A percentile compares a stretch with the other conserved stretches of the same genome.
phyloP scores from a whole-genome alignment of 2,797 vertebrate genomes.

The Malacoraja senta region DNA sequence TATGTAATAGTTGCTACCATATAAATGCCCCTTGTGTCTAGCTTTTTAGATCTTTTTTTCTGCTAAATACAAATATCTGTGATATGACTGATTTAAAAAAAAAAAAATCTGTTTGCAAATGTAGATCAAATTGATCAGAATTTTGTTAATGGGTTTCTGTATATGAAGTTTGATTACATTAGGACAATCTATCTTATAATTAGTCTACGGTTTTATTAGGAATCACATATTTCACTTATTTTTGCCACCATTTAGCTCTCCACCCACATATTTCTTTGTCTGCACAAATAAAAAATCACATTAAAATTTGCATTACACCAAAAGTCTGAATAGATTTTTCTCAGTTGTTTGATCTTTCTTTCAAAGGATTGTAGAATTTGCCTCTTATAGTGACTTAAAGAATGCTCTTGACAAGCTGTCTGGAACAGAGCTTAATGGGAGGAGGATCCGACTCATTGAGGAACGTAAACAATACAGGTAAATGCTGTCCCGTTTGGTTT shows the following conservation, averaged over 20 bases:
- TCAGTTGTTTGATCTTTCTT: neutral
- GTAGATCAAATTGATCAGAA: neutral
- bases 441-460: constrained; percentile 92
- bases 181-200: neutral
- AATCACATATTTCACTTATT: neutral
- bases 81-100: neutral
- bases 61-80: neutral
- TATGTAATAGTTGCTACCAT: neutral
- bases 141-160: neutral
- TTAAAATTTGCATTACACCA: neutral
- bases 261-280: neutral
- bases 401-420: constrained; percentile 92
- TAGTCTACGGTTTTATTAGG: neutral
- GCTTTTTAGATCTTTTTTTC: neutral
- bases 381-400: constrained; percentile 90
- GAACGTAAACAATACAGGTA: constrained; percentile 63
- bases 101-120: neutral
- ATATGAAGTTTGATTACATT: no score
- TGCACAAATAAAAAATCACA: no score
- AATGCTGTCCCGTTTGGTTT: neutral
- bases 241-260: neutral
- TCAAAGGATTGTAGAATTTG: constrained; percentile 89
- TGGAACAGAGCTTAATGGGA: constrained; percentile 95
- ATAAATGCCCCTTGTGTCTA: neutral
- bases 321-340: neutral